These are phyloP conservation scores for Endomychus coccineus DNA, from an alignment of 2,888 invertebrate species.

Conservation along the genomic window DNA sequence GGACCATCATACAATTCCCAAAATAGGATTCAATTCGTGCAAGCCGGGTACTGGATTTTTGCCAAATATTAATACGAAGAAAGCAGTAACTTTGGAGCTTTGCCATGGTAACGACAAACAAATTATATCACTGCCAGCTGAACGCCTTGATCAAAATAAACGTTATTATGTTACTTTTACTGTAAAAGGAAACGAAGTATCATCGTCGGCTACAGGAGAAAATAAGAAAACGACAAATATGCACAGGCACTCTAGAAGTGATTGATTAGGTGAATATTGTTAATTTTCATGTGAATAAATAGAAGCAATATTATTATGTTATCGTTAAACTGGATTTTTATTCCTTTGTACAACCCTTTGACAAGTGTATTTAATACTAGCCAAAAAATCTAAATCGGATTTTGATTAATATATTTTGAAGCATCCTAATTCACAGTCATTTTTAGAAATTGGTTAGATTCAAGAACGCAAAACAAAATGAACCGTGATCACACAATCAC, in stretches of 20 bases:
- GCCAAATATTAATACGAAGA: conserved; percentile 56
- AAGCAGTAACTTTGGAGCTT: conserved; percentile 67
- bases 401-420: too few relatives aligned
- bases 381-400: too few relatives aligned
- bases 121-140: conserved; percentile 79
- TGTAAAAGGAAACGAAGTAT: conserved; percentile 64
- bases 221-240: conserved; percentile 20
- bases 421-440: too few relatives aligned
- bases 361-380: too few relatives aligned
- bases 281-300: neutral
- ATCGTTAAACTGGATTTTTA: too few relatives aligned
- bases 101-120: conserved; percentile 80
- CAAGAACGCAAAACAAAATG: too few relatives aligned
- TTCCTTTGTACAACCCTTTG: too few relatives aligned
- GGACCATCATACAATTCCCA: conserved; percentile 74
- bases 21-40: conserved; percentile 50
- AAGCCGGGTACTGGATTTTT: conserved; percentile 49
- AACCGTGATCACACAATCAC: too few relatives aligned
- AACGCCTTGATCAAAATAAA: conserved; percentile 80
- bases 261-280: conserved; percentile 24
- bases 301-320: conserved; percentile 4
- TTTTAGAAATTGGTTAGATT: neutral
- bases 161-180: conserved; percentile 90
- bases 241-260: conserved; percentile 45
- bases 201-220: conserved; percentile 27